A percentile compares a stretch with the other conserved stretches of the same genome.
phyloP scores from a whole-genome alignment of 2,113 vertebrate species.

The Calonectris borealis region DNA sequence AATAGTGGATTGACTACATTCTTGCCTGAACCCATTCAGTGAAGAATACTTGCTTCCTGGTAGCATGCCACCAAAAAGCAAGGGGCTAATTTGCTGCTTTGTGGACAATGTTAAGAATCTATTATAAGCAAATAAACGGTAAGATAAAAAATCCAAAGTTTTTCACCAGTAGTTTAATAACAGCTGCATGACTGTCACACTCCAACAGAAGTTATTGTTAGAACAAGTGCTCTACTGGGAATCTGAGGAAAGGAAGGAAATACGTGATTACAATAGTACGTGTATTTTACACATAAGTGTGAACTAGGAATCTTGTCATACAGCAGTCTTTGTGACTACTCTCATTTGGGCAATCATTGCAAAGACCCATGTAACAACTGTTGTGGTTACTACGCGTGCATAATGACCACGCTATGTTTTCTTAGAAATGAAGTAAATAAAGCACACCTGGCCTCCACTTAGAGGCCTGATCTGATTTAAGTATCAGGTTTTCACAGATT shows the following conservation, averaged over 20 bases:
- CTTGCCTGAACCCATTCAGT: not conserved
- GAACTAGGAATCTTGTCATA: not conserved
- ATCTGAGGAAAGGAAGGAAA: not conserved
- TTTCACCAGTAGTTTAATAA: not conserved
- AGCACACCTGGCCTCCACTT: not conserved
- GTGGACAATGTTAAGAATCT: not conserved
- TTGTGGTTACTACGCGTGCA: not conserved
- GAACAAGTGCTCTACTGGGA: not conserved
- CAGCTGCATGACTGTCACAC: not conserved
- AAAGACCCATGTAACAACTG: not conserved
- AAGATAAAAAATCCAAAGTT: not conserved
- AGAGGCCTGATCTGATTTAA: not conserved
- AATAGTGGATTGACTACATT: not conserved
- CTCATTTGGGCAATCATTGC: not conserved
- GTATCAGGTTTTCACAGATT: not conserved
- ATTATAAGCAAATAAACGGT: not conserved
- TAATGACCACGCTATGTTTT: not conserved
- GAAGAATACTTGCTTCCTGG: not conserved
- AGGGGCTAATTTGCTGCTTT: not conserved
- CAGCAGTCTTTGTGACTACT: not conserved
- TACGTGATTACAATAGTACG: rapidly evolving
- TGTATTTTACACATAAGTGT: not conserved
- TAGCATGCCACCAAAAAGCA: not conserved
- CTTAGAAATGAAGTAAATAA: not conserved
- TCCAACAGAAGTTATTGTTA: not conserved